Percentiles rank a stretch among this genome's conserved stretches.
Evolutionary conservation across 2,113 vertebrate species (phyloP).

Genomic region (Gracilinanus agilis): DNA sequence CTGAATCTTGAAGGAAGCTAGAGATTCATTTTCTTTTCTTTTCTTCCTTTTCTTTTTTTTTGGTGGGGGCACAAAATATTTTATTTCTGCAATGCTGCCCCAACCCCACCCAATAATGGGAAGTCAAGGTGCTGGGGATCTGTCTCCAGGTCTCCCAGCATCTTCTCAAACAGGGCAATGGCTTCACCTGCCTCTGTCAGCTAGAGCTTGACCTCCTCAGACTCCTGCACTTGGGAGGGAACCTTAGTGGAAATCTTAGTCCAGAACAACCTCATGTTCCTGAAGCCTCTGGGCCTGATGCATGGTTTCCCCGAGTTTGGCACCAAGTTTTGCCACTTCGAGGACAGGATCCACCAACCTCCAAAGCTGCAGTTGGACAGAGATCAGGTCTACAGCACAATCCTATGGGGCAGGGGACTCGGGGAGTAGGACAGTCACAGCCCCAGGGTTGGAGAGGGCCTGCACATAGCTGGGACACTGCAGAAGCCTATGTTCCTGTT

Average conservation of each 20-base stretch:
- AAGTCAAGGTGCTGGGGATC: neutral
- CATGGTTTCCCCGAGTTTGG: constrained; percentile 86
- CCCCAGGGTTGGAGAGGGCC: constrained; percentile 88
- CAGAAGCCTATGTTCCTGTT: constrained; percentile 82
- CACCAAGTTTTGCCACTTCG: constrained; percentile 89
- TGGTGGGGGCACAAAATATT: constrained; percentile 65
- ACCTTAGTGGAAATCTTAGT: constrained; percentile 96
- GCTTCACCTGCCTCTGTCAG: constrained; percentile 92
- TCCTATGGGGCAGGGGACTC: constrained; percentile 84
- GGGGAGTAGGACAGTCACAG: constrained; percentile 81
- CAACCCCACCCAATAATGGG: neutral
- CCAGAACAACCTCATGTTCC: constrained; percentile 86
- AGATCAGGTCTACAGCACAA: constrained; percentile 93
- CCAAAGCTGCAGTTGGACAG: constrained; percentile 92
- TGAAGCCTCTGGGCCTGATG: constrained; percentile 88
- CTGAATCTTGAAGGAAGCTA: neutral
- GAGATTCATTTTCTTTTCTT: neutral
- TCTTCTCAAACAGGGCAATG: constrained; percentile 89
- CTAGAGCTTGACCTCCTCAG: constrained; percentile 91
- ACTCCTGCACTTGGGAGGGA: constrained; percentile 90
- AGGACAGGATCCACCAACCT: constrained; percentile 92
- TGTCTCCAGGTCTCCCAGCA: constrained; percentile 83
- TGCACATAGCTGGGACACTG: constrained; percentile 87
- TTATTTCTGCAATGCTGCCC: constrained; percentile 74
- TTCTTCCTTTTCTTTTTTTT: too few relatives aligned